A percentile compares a stretch with the other conserved stretches of the same genome.
phyloP scores from a whole-genome alignment of 2,113 vertebrate species.

The Eurypyga helias region DNA sequence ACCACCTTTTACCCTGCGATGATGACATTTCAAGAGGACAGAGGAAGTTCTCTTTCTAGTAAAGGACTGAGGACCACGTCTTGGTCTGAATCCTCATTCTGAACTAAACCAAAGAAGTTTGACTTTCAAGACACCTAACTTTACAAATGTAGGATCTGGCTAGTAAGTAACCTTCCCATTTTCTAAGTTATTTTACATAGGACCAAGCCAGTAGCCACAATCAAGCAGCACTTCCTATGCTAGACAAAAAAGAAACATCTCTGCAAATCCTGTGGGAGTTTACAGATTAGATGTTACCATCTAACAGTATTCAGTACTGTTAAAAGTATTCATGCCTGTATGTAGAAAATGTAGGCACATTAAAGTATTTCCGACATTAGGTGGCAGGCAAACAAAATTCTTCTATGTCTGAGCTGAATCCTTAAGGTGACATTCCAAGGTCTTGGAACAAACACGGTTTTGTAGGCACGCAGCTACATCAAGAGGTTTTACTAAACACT shows the following conservation, averaged over 20 bases:
- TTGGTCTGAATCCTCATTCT: neutral
- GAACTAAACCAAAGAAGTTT: neutral
- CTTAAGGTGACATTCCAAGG: neutral
- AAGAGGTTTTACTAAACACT: neutral
- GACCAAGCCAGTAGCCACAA: neutral
- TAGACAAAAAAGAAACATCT: neutral
- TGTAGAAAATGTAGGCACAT: neutral
- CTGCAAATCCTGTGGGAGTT: neutral
- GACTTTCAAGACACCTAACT: neutral
- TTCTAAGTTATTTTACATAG: neutral
- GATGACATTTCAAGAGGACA: neutral
- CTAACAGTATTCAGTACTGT: neutral
- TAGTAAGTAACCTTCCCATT: neutral
- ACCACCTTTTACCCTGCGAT: neutral
- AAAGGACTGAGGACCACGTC: neutral
- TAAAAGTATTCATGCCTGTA: neutral
- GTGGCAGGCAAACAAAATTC: neutral
- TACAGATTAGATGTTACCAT: neutral
- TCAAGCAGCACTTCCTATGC: neutral
- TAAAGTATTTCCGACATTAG: neutral
- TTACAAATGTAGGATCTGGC: neutral
- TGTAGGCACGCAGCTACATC: rapidly evolving
- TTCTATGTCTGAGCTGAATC: neutral
- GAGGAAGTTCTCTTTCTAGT: neutral
- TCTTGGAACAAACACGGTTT: neutral